Evolutionary conservation across 2,888 invertebrate species (phyloP).

Genomic region (Sussaba pulchella): DNA sequence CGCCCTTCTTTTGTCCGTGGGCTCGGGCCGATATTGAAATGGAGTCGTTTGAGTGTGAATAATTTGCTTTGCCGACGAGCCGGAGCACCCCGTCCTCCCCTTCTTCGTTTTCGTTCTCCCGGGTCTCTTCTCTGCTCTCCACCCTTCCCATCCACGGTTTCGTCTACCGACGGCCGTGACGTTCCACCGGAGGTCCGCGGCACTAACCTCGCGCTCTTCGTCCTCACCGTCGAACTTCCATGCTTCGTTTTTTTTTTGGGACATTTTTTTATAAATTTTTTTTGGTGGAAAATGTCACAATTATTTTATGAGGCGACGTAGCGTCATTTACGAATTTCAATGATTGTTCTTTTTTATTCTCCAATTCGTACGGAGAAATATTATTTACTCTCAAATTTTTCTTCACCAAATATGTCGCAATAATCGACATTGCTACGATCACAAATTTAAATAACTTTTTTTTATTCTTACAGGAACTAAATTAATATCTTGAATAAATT

Average conservation of each 20-base stretch:
- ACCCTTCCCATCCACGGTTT: slow-evolving; percentile 40
- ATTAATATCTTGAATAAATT: too few species aligned
- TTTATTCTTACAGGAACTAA: too few species aligned
- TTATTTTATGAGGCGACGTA: too few species aligned
- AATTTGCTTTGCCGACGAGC: slow-evolving; percentile 87
- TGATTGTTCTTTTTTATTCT: too few species aligned
- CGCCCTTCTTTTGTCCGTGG: slow-evolving; percentile 87
- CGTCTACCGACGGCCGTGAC: slow-evolving; percentile 55
- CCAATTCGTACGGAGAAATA: too few species aligned
- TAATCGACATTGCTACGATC: too few species aligned
- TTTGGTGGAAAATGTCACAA: too few species aligned
- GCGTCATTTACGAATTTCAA: too few species aligned
- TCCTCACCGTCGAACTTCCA: slow-evolving; percentile 10
- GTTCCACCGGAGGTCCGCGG: slow-evolving; percentile 44
- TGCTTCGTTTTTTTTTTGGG: slow-evolving; percentile 58
- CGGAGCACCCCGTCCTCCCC: slow-evolving; percentile 68
- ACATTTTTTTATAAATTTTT: slow-evolving; percentile 37
- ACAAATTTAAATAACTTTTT: too few species aligned
- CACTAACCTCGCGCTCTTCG: slow-evolving; percentile 10
- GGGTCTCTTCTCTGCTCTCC: slow-evolving; percentile 49
- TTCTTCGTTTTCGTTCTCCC: slow-evolving; percentile 46
- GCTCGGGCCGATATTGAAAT: slow-evolving; percentile 87
- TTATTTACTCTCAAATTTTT: too few species aligned
- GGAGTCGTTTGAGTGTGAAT: slow-evolving; percentile 90
- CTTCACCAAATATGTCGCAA: too few species aligned